These are phyloP conservation scores for Mola mola DNA, from an alignment of 2,113 vertebrate genomes.

Conservation along the genomic window DNA sequence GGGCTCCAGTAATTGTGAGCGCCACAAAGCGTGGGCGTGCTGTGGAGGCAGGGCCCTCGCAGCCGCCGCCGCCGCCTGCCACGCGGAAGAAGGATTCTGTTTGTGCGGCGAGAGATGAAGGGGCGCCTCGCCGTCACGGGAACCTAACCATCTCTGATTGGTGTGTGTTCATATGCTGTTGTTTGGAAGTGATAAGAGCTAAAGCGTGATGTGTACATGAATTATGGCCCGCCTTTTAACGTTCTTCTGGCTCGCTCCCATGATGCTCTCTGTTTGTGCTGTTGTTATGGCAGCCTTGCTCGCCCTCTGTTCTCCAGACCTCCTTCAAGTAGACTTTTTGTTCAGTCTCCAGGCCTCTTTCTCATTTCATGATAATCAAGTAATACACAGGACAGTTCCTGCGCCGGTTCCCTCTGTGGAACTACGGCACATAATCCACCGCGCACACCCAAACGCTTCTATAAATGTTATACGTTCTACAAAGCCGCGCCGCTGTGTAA, in stretches of 20 bases:
- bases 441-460: conserved; percentile 58
- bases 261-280: conserved; percentile 39
- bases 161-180: conserved; percentile 70
- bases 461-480: conserved; percentile 66
- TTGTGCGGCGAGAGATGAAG: conserved; percentile 74
- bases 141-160: conserved; percentile 82
- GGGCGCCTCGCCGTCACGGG: conserved; percentile 70
- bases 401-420: conserved; percentile 43
- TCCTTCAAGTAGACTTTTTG: conserved; percentile 53
- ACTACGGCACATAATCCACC: conserved; percentile 59
- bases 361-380: conserved; percentile 73
- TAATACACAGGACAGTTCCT: conserved; percentile 61
- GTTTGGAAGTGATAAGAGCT: conserved; percentile 77
- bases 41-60: conserved; percentile 59
- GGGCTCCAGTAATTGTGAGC: conserved; percentile 80
- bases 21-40: conserved; percentile 71
- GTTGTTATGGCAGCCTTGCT: conserved; percentile 40
- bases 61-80: conserved; percentile 63
- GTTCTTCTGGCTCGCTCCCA: conserved; percentile 29
- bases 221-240: conserved; percentile 64
- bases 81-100: conserved; percentile 76
- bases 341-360: conserved; percentile 47
- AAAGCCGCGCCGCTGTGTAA: conserved; percentile 65
- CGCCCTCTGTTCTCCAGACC: conserved; percentile 63
- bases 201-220: conserved; percentile 67